Conservation (phyloP, 2,888 invertebrate species). For the Phyto melanocephala region DNA sequence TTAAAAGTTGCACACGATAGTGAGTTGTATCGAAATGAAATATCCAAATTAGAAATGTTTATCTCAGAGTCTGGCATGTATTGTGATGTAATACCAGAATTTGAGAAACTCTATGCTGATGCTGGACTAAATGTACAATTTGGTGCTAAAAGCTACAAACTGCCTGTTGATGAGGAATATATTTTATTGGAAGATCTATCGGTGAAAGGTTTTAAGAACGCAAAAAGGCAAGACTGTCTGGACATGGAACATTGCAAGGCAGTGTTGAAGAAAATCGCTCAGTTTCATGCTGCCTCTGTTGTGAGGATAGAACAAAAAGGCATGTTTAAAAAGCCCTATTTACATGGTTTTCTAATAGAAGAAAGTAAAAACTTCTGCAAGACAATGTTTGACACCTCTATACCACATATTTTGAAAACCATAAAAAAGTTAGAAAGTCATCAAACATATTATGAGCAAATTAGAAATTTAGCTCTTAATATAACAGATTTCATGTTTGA, state of each 20-base stretch:
- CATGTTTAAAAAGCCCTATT: conserved; percentile 35
- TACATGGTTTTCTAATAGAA: conserved; percentile 54
- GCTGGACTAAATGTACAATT: conserved; percentile 69
- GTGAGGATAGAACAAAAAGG: conserved; percentile 68
- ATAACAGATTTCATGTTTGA: background rate
- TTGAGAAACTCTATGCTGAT: conserved; percentile 71
- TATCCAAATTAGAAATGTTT: conserved; percentile 68
- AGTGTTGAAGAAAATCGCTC: conserved; percentile 71
- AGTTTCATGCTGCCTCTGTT: conserved; percentile 75
- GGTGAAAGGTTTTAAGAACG: conserved; percentile 69
- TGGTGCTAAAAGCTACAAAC: conserved; percentile 68
- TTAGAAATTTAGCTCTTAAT: background rate
- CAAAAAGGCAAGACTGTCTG: conserved; percentile 71
- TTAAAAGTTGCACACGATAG: conserved; percentile 72
- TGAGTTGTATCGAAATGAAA: conserved; percentile 58
- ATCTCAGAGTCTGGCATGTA: conserved; percentile 72
- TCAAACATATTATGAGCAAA: conserved; percentile 11
- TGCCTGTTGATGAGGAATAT: conserved; percentile 52
- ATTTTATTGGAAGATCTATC: conserved; percentile 72
- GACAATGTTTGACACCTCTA: conserved; percentile 72
- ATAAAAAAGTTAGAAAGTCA: conserved; percentile 12
- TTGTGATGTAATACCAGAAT: conserved; percentile 69
- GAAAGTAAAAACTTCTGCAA: conserved; percentile 62
- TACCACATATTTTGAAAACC: conserved; percentile 11
- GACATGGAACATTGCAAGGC: conserved; percentile 70